Evolutionary conservation across 2,888 invertebrate genomes (phyloP).

Genomic region (Parnassius orleans): DNA sequence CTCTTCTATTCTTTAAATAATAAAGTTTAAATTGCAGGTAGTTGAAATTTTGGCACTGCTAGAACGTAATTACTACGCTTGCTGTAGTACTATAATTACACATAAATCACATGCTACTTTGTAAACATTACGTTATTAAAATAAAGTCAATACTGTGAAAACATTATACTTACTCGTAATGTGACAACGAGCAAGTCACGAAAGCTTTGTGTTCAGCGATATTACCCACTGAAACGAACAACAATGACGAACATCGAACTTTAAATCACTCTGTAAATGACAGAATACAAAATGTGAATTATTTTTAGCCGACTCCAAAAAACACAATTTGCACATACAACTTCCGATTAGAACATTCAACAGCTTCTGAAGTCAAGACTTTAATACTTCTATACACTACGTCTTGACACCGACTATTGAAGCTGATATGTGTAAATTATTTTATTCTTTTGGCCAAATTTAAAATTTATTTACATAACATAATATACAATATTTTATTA

Average conservation of each 20-base stretch:
- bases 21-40: slow-evolving; percentile 14
- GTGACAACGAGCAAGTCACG: too few species aligned
- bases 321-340: neutral
- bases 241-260: too few species aligned
- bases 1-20: neutral
- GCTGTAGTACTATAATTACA: slow-evolving; percentile 17
- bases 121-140: slow-evolving; percentile 16
- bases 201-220: too few species aligned
- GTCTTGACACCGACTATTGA: neutral
- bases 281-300: too few species aligned
- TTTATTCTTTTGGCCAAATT: too few species aligned
- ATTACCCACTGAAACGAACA: too few species aligned
- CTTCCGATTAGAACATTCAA: too few species aligned
- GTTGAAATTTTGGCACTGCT: slow-evolving; percentile 8
- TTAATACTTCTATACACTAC: too few species aligned
- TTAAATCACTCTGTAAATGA: too few species aligned
- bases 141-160: neutral
- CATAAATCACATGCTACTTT: slow-evolving; percentile 15
- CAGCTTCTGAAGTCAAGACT: neutral
- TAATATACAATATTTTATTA: too few species aligned
- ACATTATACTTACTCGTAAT: too few species aligned
- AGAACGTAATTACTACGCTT: slow-evolving; percentile 17
- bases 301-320: neutral
- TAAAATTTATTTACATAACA: too few species aligned
- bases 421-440: neutral